Percentiles rank a stretch among this genome's conserved stretches.
phyloP scores from a whole-genome alignment of 2,113 vertebrate genomes.

The Osmerus eperlanus region DNA sequence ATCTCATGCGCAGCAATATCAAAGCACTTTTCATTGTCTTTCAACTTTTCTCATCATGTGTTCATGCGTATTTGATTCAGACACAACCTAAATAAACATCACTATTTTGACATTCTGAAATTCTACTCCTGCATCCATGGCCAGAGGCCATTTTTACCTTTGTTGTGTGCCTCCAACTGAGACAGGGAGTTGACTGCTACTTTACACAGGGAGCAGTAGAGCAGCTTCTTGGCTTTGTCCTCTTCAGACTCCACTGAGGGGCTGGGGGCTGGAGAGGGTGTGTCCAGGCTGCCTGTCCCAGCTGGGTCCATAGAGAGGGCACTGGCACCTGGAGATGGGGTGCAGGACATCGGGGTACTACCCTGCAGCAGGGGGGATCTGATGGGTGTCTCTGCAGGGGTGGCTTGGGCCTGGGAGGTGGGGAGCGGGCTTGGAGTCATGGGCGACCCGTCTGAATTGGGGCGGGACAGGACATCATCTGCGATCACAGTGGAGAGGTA shows the following conservation, averaged over 20 bases:
- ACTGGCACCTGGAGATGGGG: conserved; percentile 37
- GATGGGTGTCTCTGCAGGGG: conserved; percentile 45
- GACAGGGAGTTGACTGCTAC: conserved; percentile 90
- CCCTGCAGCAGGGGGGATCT: conserved; percentile 44
- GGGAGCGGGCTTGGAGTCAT: conserved; percentile 39
- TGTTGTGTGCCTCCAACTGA: conserved; percentile 92
- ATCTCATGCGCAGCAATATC: not conserved
- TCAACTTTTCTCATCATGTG: too few relatives aligned
- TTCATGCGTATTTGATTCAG: too few relatives aligned
- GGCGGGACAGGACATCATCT: conserved; percentile 54
- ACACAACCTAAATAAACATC: too few relatives aligned
- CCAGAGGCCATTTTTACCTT: conserved; percentile 69
- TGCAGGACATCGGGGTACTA: conserved; percentile 50
- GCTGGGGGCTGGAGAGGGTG: conserved; percentile 57
- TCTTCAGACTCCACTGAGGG: conserved; percentile 76
- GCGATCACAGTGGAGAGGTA: conserved; percentile 34
- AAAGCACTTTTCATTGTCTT: too few relatives aligned
- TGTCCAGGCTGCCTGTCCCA: conserved; percentile 39
- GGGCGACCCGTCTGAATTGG: conserved; percentile 45
- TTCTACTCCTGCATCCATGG: not conserved
- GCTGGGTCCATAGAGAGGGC: conserved; percentile 41
- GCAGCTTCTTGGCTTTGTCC: conserved; percentile 86
- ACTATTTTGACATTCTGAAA: too few relatives aligned
- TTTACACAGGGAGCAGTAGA: conserved; percentile 92
- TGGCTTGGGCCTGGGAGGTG: conserved; percentile 34